Evolutionary conservation across 2,113 vertebrate species (phyloP), one percentile per base, ranked within the genome.

Genomic region (Trachemys scripta): DNA sequence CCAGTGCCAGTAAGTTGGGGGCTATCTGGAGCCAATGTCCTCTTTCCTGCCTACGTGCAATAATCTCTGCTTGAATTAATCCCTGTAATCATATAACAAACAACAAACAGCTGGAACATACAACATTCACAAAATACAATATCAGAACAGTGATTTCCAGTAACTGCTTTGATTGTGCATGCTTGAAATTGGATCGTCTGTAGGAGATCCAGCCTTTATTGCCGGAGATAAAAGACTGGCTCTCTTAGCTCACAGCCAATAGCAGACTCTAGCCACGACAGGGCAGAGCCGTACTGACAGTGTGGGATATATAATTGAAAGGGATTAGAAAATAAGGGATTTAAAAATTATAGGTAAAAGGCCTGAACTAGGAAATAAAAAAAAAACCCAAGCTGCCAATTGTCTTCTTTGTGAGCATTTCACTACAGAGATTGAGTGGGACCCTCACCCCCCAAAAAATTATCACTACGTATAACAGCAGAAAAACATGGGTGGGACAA

Each of bases 391-490:
- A 50, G 90, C 25, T 78, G 38, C 6, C 12, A 47, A n/a, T 49
- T 80, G 75, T 42, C 42, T 69, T 72, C 82, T 84, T 51, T 38
- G n/a, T 2, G 51, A 85, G 51, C 51, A 93, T 56, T 84, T 59
- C 81, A 80, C 42, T 42, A 80, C 45, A 76, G n/a, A 76, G 42
- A 92, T 47, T 88, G 50, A 24, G 12, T 2, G 3, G 11, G 76
- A 38, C 50, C 81, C 49, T 29, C 87, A 81, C 1, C 16, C 62
- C 14, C 57, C 50, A 35, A 4, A 3, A 1, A 5, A n/a, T 13
- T 51, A 24, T 2, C 35, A 65, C 29, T 56, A 49, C 22, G 2
- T 13, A 14, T 0, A 0, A 0, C 35, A 4, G 31, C 2, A 47
- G 56, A 16, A 90, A 59, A 89, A 50, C 10, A 4, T 16, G 8